A percentile compares a stretch with the other conserved stretches of the same genome.
Conservation (phyloP, 2,113 vertebrate species). For the Anarrhichthys ocellatus region DNA sequence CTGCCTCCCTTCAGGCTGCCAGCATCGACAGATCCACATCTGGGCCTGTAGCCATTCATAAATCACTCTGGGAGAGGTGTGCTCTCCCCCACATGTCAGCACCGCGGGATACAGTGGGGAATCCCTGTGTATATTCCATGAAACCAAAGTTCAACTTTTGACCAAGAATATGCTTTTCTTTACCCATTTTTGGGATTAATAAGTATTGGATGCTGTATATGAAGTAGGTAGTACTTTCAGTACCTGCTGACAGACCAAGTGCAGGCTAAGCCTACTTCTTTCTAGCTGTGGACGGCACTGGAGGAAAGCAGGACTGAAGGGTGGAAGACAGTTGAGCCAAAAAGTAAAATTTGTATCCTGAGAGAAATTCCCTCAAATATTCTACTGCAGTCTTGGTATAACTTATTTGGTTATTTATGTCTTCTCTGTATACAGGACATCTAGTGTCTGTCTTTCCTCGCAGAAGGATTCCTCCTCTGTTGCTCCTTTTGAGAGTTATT, state of each 20-base stretch:
- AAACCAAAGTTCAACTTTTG: slow-evolving; percentile 60
- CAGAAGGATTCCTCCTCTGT: background rate
- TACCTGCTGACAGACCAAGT: slow-evolving; percentile 66
- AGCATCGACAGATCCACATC: slow-evolving; percentile 79
- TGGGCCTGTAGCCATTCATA: slow-evolving; percentile 80
- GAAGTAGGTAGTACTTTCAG: slow-evolving; percentile 27
- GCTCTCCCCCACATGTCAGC: slow-evolving; percentile 75
- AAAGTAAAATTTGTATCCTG: background rate
- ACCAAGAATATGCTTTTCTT: slow-evolving; percentile 30
- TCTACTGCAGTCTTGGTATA: background rate
- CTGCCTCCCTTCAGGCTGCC: slow-evolving; percentile 78
- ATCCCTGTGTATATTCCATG: slow-evolving; percentile 56
- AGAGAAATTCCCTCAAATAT: slow-evolving; percentile 1
- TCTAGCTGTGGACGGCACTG: background rate
- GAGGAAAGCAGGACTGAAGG: slow-evolving; percentile 5
- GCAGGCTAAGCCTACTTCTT: slow-evolving; percentile 53
- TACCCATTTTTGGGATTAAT: slow-evolving; percentile 13
- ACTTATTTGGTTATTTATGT: background rate
- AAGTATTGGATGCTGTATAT: slow-evolving; percentile 21
- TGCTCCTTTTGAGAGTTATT: background rate
- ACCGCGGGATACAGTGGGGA: slow-evolving; percentile 64
- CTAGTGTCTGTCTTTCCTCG: background rate
- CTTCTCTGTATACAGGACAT: background rate
- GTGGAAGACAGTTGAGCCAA: background rate
- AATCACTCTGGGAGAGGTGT: slow-evolving; percentile 79